A percentile compares a stretch with the other conserved stretches of the same genome.
Evolutionary conservation across 2,797 vertebrate genomes (phyloP).

Genomic region (Tangara arthus): DNA sequence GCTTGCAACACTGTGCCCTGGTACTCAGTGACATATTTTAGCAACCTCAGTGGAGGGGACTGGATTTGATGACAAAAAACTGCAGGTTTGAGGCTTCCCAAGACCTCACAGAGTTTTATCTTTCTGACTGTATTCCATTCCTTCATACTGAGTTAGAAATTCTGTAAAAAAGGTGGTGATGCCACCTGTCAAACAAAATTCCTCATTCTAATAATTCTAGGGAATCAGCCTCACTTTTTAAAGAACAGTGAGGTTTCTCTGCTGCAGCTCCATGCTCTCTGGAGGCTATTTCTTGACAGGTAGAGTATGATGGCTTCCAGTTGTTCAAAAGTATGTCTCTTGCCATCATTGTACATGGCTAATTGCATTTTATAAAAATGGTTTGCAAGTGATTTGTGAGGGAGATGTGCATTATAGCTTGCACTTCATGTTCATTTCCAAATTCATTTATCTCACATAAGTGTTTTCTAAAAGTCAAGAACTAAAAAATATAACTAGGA

Average conservation of each 20-base stretch:
- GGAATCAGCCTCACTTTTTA: neutral
- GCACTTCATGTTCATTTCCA: constrained; percentile 11
- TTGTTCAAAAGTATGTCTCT: neutral
- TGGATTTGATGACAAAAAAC: neutral
- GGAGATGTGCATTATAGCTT: neutral
- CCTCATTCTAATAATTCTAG: neutral
- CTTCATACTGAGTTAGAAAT: neutral
- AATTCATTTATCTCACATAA: constrained; percentile 4
- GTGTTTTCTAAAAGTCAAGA: constrained; percentile 40
- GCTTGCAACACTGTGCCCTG: neutral
- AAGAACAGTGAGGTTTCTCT: neutral
- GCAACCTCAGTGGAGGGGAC: neutral
- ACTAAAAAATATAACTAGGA: neutral
- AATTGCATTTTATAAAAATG: constrained; percentile 33
- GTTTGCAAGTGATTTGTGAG: constrained; percentile 36
- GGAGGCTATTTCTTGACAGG: constrained; percentile 2
- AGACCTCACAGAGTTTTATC: neutral
- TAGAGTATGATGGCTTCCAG: neutral
- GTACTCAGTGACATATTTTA: neutral
- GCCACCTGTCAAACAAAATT: neutral
- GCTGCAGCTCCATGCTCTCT: neutral
- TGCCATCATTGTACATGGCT: neutral
- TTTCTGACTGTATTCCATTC: neutral
- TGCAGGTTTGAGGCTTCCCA: neutral
- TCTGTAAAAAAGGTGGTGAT: neutral